A percentile compares a stretch with the other conserved stretches of the same genome.
Conservation (phyloP, 2,113 vertebrate genomes). For the Rhabdornis inornatus region DNA sequence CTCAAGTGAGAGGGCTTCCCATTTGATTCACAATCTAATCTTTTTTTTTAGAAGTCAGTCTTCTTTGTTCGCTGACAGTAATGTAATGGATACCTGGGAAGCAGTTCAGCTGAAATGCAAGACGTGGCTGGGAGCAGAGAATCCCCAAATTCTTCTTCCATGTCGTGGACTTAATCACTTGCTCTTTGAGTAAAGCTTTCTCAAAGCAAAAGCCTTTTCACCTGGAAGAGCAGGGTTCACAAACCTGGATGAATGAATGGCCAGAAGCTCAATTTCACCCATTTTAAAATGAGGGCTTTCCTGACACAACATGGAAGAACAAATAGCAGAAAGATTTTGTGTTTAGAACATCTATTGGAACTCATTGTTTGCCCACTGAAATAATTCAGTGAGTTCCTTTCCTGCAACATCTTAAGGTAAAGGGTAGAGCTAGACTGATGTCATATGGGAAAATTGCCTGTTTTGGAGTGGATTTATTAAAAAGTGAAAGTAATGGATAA, state of each 20-base stretch:
- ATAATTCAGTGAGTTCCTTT: background rate
- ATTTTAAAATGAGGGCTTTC: background rate
- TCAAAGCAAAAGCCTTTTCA: background rate
- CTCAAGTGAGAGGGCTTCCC: background rate
- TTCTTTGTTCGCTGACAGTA: background rate
- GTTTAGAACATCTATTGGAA: background rate
- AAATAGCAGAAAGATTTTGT: background rate
- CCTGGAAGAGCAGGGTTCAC: background rate
- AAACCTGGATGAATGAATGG: background rate
- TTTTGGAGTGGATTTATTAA: background rate
- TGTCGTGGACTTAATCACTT: background rate
- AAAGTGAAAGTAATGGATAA: background rate
- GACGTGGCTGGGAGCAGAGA: background rate
- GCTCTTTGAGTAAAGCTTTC: background rate
- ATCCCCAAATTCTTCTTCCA: background rate
- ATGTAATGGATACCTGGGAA: fast-evolving
- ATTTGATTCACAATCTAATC: background rate
- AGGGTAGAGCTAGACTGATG: background rate
- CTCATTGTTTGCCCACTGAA: background rate
- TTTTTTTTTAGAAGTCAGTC: background rate
- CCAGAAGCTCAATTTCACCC: background rate
- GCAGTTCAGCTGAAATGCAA: background rate
- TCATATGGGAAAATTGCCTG: background rate
- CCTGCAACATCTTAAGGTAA: background rate
- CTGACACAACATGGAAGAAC: background rate